Percentiles rank a stretch among this genome's conserved stretches.
These are phyloP conservation scores for Aporophyla lueneburgensis DNA, from an alignment of 2,888 invertebrate genomes.

Conservation along the genomic window DNA sequence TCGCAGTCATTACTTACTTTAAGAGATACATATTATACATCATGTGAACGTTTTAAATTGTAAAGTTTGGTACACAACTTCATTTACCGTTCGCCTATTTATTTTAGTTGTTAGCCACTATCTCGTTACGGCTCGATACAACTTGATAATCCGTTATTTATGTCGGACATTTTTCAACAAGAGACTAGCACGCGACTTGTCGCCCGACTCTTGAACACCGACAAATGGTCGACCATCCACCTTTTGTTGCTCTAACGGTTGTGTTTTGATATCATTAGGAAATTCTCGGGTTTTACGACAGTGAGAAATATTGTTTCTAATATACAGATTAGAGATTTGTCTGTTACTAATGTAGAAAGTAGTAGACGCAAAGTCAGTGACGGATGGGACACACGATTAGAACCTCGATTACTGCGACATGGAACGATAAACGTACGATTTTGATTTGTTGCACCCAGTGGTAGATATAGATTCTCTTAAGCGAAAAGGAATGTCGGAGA, in stretches of 20 bases:
- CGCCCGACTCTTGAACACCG: slow-evolving; percentile 76
- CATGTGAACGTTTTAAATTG: slow-evolving; percentile 64
- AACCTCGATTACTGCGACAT: slow-evolving; percentile 71
- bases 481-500: slow-evolving; percentile 49
- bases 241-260: slow-evolving; percentile 88
- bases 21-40: slow-evolving; percentile 75
- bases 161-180: slow-evolving; percentile 85
- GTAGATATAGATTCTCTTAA: slow-evolving; percentile 55
- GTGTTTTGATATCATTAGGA: slow-evolving; percentile 89
- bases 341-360: slow-evolving; percentile 83
- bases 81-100: slow-evolving; percentile 87
- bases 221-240: slow-evolving; percentile 83
- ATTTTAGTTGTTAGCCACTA: slow-evolving; percentile 84
- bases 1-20: slow-evolving; percentile 72
- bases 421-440: slow-evolving; percentile 64
- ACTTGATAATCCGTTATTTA: slow-evolving; percentile 90
- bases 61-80: slow-evolving; percentile 79
- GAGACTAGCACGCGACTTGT: slow-evolving; percentile 85
- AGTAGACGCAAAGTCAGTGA: slow-evolving; percentile 75
- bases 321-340: slow-evolving; percentile 83
- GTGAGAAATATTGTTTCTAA: slow-evolving; percentile 85
- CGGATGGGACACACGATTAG: slow-evolving; percentile 78
- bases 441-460: slow-evolving; percentile 58
- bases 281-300: slow-evolving; percentile 83
- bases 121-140: slow-evolving; percentile 86